A percentile compares a stretch with the other conserved stretches of the same genome.
These are phyloP conservation scores for Struthio camelus DNA, from an alignment of 2,113 vertebrate genomes.

Conservation along the genomic window DNA sequence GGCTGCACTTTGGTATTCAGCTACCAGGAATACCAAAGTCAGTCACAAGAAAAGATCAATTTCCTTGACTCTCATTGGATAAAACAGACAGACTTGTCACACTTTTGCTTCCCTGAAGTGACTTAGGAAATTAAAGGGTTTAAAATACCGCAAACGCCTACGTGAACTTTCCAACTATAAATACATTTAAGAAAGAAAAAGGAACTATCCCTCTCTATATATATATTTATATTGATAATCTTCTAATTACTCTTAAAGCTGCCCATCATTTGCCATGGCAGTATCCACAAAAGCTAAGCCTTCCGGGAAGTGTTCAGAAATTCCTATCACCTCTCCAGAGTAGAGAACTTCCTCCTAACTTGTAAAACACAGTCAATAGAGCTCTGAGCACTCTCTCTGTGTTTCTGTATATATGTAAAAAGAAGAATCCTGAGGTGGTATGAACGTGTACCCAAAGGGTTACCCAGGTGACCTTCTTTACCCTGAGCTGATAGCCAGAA, in stretches of 20 bases:
- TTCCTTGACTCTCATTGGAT: rapidly evolving
- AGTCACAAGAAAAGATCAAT: not conserved
- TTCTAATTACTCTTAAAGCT: not conserved
- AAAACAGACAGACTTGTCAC: rapidly evolving
- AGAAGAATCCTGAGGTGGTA: too few species aligned
- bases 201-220: not conserved
- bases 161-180: not conserved
- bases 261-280: not conserved
- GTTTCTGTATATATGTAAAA: too few species aligned
- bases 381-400: not conserved
- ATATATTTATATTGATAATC: not conserved
- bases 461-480: not conserved
- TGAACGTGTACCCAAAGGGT: too few species aligned
- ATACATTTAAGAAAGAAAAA: not conserved
- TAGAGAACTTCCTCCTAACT: not conserved
- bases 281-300: not conserved
- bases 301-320: not conserved
- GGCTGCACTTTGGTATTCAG: not conserved
- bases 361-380: not conserved
- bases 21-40: not conserved
- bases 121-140: not conserved
- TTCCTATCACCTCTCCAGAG: not conserved
- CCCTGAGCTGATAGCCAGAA: not conserved
- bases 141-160: not conserved
- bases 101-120: not conserved